A percentile compares a stretch with the other conserved stretches of the same genome.
Evolutionary conservation across 2,797 vertebrate species (phyloP).

Genomic region (Hypotaenidia philippensis): DNA sequence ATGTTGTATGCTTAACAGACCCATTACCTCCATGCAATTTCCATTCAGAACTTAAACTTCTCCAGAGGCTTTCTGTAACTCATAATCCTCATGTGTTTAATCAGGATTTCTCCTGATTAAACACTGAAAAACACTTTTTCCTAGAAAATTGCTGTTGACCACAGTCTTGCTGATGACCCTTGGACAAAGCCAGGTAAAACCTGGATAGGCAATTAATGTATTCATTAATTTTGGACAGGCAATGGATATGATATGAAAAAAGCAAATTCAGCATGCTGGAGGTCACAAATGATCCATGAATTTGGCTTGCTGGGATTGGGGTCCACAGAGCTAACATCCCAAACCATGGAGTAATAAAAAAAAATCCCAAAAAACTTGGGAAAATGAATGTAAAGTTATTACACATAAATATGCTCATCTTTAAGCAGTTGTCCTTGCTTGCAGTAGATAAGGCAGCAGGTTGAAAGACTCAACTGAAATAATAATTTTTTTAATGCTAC

Average conservation of each 20-base stretch:
- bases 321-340: neutral
- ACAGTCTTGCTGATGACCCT: neutral
- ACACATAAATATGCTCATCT: neutral
- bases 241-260: neutral
- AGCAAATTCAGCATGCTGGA: neutral
- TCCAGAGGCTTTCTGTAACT: neutral
- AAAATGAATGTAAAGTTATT: neutral
- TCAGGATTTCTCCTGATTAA: neutral
- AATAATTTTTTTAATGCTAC: neutral
- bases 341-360: neutral
- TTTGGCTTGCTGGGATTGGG: neutral
- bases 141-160: neutral
- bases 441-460: neutral
- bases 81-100: neutral
- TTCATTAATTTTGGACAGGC: neutral
- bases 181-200: neutral
- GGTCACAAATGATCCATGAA: neutral
- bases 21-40: neutral
- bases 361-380: neutral
- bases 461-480: neutral
- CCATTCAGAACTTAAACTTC: neutral
- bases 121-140: neutral
- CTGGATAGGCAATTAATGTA: too few relatives aligned
- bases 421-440: neutral
- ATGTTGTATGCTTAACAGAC: neutral